These are phyloP conservation scores for Delia radicum DNA, from an alignment of 1,140 invertebrate genomes.

Conservation along the genomic window DNA sequence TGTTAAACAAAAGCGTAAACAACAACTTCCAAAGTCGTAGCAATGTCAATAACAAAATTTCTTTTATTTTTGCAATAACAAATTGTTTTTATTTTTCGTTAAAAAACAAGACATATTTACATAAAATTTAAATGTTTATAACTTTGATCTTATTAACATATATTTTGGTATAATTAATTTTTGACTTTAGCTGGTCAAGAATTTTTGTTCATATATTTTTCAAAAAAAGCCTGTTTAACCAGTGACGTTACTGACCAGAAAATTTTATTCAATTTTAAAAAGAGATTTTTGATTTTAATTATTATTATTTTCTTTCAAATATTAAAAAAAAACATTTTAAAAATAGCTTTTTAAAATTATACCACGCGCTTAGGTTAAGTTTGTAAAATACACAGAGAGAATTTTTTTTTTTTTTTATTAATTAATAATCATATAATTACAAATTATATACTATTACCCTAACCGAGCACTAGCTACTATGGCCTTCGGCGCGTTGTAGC, in stretches of 20 bases:
- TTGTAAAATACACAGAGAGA: no score
- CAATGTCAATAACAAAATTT: conserved; percentile 12
- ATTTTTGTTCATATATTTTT: background rate
- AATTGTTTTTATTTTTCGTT: background rate
- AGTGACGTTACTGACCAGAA: background rate
- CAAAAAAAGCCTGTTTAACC: background rate
- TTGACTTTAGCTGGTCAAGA: background rate
- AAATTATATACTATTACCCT: no score
- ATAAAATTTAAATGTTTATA: background rate
- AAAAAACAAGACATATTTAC: background rate
- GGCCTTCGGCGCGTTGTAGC: no score
- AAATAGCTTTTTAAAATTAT: no score
- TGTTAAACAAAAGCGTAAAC: no score
- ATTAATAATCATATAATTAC: no score
- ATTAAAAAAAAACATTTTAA: no score
- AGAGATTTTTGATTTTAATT: background rate
- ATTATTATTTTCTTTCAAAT: background rate
- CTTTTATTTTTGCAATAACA: background rate
- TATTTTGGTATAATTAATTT: background rate
- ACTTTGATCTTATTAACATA: background rate
- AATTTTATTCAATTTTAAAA: background rate
- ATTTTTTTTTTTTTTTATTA: no score
- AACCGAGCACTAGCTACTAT: no score
- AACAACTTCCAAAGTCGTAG: no score
- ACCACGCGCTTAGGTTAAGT: background rate